Percentiles rank a stretch among this genome's conserved stretches.
Evolutionary conservation across 2,113 vertebrate species (phyloP).

Genomic region (Lepidothrix coronata): DNA sequence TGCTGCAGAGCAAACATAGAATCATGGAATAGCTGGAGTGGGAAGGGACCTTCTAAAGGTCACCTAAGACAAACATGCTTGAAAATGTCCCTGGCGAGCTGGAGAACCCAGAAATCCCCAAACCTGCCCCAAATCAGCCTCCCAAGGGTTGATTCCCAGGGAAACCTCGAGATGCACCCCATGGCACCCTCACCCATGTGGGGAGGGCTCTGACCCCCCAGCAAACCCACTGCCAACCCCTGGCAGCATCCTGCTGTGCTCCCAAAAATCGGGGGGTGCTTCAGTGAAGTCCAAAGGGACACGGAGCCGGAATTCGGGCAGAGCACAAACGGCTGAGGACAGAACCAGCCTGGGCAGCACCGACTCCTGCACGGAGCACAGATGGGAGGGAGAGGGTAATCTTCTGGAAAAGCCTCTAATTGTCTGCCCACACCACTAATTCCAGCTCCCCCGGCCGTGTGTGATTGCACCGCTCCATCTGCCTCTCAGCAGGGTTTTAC

Average conservation of each 20-base stretch:
- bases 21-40: background rate
- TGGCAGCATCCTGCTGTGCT: background rate
- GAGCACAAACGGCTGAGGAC: slow-evolving; percentile 45
- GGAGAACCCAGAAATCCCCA: background rate
- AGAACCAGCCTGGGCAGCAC: slow-evolving; percentile 36
- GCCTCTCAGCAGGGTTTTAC: slow-evolving; percentile 83
- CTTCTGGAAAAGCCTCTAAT: slow-evolving; percentile 86
- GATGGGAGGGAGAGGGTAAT: slow-evolving; percentile 84
- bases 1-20: background rate
- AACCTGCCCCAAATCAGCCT: background rate
- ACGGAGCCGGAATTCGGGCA: slow-evolving; percentile 31
- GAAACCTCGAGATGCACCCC: rapidly evolving
- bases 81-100: background rate
- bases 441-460: slow-evolving; percentile 66
- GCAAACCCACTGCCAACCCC: background rate
- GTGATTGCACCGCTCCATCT: slow-evolving; percentile 87
- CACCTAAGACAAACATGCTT: rapidly evolving
- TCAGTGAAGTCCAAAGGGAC: background rate
- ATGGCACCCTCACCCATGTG: rapidly evolving
- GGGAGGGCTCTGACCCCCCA: background rate
- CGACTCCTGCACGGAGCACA: slow-evolving; percentile 66
- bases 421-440: slow-evolving; percentile 83
- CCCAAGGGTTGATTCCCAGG: background rate
- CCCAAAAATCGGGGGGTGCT: rapidly evolving
- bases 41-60: background rate